Evolutionary conservation across 2,113 vertebrate genomes (phyloP).

Genomic region (Centropus unirufus): DNA sequence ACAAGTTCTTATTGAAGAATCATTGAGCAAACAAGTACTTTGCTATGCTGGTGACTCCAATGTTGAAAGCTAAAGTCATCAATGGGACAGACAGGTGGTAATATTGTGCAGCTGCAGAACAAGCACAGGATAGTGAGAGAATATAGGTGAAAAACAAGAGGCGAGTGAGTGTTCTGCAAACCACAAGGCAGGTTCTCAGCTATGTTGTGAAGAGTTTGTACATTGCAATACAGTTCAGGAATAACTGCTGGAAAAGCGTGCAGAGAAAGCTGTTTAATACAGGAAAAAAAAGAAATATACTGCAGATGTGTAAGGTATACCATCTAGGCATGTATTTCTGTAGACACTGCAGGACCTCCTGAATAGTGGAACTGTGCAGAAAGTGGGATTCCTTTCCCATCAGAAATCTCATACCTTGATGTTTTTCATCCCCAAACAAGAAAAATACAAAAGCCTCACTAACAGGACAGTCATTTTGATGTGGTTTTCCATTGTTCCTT

Average conservation of each 20-base stretch:
- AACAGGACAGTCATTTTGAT: not conserved
- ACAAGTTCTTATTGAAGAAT: not conserved
- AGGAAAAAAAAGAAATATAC: not conserved
- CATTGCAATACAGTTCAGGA: not conserved
- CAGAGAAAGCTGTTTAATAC: not conserved
- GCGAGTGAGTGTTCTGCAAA: not conserved
- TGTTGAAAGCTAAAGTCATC: not conserved
- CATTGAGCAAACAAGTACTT: not conserved
- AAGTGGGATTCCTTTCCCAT: not conserved
- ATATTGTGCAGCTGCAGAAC: not conserved
- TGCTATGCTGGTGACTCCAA: not conserved
- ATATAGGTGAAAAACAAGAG: not conserved
- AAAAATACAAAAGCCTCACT: not conserved
- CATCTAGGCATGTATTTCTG: not conserved
- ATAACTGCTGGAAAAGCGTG: not conserved
- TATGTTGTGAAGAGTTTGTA: not conserved
- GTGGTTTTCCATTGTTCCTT: not conserved
- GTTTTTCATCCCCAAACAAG: not conserved
- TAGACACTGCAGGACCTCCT: not conserved
- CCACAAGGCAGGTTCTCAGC: rapidly evolving
- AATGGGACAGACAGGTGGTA: not conserved
- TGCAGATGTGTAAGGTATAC: not conserved
- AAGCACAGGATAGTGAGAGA: not conserved
- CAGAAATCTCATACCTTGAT: not conserved
- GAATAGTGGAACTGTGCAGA: not conserved